Conservation (phyloP, 2,797 vertebrate genomes). For the Eleutherodactylus coqui region DNA sequence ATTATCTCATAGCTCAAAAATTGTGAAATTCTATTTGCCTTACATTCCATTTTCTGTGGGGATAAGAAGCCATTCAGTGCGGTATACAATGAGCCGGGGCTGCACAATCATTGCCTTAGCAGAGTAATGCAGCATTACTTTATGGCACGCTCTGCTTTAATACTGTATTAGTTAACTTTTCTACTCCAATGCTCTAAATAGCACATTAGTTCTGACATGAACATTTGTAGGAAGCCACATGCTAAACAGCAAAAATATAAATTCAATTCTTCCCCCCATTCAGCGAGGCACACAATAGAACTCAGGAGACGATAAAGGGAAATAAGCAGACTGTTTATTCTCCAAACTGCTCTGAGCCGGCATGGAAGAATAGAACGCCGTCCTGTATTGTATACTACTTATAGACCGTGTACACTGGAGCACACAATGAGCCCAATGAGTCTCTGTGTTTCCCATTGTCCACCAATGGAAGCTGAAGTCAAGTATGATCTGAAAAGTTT, state of each 20-base stretch:
- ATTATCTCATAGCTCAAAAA: background rate
- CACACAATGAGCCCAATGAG: conserved; percentile 12
- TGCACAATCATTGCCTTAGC: background rate
- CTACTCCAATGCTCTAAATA: background rate
- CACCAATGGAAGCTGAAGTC: conserved; percentile 23
- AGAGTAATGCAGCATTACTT: background rate
- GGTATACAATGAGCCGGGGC: background rate
- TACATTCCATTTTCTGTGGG: background rate
- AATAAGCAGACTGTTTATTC: conserved; percentile 33
- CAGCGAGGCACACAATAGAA: conserved; percentile 4
- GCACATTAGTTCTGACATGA: background rate
- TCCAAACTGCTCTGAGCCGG: conserved; percentile 3
- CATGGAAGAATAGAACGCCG: background rate
- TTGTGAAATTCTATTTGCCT: background rate
- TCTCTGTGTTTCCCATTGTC: conserved; percentile 24
- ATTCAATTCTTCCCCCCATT: conserved; percentile 17
- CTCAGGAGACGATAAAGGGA: background rate
- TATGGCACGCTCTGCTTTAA: background rate
- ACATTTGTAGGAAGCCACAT: background rate
- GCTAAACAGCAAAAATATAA: background rate
- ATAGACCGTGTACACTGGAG: background rate
- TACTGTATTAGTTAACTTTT: background rate
- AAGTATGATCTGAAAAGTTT: conserved; percentile 12
- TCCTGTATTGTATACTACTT: background rate
- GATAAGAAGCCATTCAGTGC: background rate